Conservation (phyloP, 2,113 vertebrate genomes). For the Paratilapia polleni region DNA sequence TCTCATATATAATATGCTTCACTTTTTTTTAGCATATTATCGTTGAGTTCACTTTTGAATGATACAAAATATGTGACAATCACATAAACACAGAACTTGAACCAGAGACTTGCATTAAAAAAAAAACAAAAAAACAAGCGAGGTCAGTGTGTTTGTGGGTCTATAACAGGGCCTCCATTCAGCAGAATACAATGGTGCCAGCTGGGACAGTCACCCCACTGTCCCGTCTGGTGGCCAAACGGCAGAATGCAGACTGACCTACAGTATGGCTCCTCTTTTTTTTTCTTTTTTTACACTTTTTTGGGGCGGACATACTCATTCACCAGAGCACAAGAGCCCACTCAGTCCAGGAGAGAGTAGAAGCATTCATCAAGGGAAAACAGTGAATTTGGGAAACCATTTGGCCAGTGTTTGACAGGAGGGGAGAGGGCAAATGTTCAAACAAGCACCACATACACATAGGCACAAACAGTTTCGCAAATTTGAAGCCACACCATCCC, state of each 20-base stretch:
- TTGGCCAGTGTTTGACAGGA: constrained; percentile 43
- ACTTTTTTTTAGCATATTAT: background rate
- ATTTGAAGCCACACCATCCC: constrained; percentile 38
- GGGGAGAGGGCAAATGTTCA: constrained; percentile 47
- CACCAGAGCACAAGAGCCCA: constrained; percentile 55
- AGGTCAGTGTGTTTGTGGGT: constrained; percentile 60
- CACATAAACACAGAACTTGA: constrained; percentile 4
- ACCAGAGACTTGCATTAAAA: constrained; percentile 6
- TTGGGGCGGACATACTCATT: constrained; percentile 13
- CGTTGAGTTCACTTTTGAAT: background rate
- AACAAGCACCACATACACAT: constrained; percentile 1
- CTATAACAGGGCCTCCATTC: constrained; percentile 63
- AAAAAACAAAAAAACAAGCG: constrained; percentile 15
- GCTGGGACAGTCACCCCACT: constrained; percentile 65
- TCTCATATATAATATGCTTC: background rate
- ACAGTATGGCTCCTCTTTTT: constrained; percentile 45
- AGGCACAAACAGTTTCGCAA: constrained; percentile 28
- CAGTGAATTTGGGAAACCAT: constrained; percentile 39
- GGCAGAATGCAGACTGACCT: constrained; percentile 60
- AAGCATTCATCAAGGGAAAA: constrained; percentile 53
- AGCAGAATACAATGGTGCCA: constrained; percentile 69
- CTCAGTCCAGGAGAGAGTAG: constrained; percentile 53
- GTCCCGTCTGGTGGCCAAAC: constrained; percentile 66
- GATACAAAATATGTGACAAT: constrained; percentile 3
- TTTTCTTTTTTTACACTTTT: constrained; percentile 2